phyloP scores from a whole-genome alignment of 1,140 invertebrate species.

The Diploscapter pachys region DNA sequence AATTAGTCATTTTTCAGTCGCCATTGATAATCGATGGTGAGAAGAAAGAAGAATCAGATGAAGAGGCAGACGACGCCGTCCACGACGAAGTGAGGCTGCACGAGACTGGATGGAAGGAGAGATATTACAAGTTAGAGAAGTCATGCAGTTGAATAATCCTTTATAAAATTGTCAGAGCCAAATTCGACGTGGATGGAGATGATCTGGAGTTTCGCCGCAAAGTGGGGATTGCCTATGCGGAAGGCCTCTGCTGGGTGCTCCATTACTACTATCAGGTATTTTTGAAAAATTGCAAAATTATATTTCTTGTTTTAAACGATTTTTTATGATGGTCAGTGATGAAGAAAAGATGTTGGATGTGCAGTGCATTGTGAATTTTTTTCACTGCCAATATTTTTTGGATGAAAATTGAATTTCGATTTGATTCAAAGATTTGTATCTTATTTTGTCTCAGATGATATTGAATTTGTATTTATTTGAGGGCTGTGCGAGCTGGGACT shows the following conservation, averaged over 20 bases:
- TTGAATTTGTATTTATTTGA: slow-evolving; percentile 54
- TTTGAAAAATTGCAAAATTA: no score
- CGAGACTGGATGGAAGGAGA: slow-evolving; percentile 95
- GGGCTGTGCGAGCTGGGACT: slow-evolving; percentile 98
- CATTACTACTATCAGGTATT: slow-evolving; percentile 89
- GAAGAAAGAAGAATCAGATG: slow-evolving; percentile 18
- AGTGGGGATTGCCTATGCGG: slow-evolving; percentile 83
- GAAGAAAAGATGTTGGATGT: no score
- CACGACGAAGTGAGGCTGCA: slow-evolving; percentile 91
- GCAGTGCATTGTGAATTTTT: no score
- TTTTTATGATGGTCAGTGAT: no score
- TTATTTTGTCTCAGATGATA: slow-evolving; percentile 12
- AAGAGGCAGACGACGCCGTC: slow-evolving; percentile 69
- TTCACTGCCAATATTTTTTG: no score
- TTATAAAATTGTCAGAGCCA: slow-evolving; percentile 61
- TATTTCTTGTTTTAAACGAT: no score
- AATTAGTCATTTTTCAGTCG: no score
- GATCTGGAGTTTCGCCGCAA: slow-evolving; percentile 82
- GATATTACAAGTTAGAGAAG: slow-evolving; percentile 77
- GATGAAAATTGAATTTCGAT: no score
- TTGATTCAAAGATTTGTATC: slow-evolving; percentile 10
- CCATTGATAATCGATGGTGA: neutral
- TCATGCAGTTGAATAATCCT: neutral
- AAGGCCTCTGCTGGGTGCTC: slow-evolving; percentile 94
- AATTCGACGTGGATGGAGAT: slow-evolving; percentile 80